Percentiles rank a stretch among this genome's conserved stretches.
Evolutionary conservation across 2,888 invertebrate species (phyloP).

Genomic region (Muschampia plurimacula): DNA sequence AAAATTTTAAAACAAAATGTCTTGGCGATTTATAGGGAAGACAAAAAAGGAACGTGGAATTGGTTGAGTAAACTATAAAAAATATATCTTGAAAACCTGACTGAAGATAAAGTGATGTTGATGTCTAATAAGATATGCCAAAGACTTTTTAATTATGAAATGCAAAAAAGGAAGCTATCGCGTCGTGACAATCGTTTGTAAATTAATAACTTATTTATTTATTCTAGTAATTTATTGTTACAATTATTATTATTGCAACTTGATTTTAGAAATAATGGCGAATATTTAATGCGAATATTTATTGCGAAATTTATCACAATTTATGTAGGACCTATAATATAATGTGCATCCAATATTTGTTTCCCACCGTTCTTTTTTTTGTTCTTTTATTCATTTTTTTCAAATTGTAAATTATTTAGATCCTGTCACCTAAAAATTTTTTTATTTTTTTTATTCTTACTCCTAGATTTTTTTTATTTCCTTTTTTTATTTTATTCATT

Average conservation of each 20-base stretch:
- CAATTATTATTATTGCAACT: conserved; percentile 36
- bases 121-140: conserved; percentile 4
- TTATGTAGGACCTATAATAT: background rate
- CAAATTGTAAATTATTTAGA: background rate
- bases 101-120: too few relatives aligned
- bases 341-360: background rate
- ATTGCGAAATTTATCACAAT: background rate
- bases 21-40: background rate
- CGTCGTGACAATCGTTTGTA: conserved; percentile 27
- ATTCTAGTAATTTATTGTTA: conserved; percentile 54
- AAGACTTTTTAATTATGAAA: conserved; percentile 18
- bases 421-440: background rate
- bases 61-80: too few relatives aligned
- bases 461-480: background rate
- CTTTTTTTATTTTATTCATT: conserved; percentile 22
- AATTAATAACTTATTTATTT: conserved; percentile 50
- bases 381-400: conserved; percentile 10
- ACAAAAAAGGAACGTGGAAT: too few relatives aligned
- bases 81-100: too few relatives aligned
- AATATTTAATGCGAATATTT: background rate
- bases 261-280: background rate
- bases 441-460: conserved; percentile 24
- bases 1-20: background rate
- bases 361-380: conserved; percentile 23
- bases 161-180: conserved; percentile 12